Base-by-base conservation (phyloP, 2,888 invertebrate genomes). In the Tortrix viridana region DNA sequence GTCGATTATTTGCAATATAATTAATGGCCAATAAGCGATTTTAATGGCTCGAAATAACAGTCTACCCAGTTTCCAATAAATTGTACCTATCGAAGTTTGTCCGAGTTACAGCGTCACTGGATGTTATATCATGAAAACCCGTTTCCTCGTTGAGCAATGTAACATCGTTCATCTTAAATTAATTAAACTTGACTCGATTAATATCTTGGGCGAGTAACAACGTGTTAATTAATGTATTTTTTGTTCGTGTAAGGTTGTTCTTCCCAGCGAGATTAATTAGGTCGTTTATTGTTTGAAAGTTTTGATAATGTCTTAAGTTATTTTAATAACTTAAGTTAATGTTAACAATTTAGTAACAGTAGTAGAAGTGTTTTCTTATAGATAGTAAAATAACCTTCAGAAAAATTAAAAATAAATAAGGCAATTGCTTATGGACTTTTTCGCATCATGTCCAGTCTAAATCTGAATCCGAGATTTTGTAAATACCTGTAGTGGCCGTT, bases 91-190 rank as follows among this genome's bases (percentile, higher is more conserved):
- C 32, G 22, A 26, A 57, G 52, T 52, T 63, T 26, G 52, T 38
- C 23, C 37, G 47, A 37, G 37, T 52, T 60, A 16, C 50, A 57
- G 47, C 62, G 65, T 67, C 59, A 61, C 56, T 65, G 55, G 67
- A 68, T 64, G 60, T 55, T 68, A 66, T 70, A 65, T 69, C 69
- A 60, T 56, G 65, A 55, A 58, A 46, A 62, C 60, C 63, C 38
- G 49, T 55, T 71, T 70, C 67, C 69, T 67, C 32, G 48, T 69
- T 69, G 66, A 66, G 66, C 63, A 70, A 69, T 43, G 16, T 44
- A 37, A n/a, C 43, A 44, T 50, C 65, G 60, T 55, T 55, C 63
- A 64, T 65, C 64, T 49, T 52, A 67, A 66, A 69, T 69, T 66
- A 67, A 70, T 68, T 66, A 52, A 62, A 57, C 62, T 62, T 62